phyloP scores from a whole-genome alignment of 1,140 invertebrate genomes.

The Chrysopa pallens region DNA sequence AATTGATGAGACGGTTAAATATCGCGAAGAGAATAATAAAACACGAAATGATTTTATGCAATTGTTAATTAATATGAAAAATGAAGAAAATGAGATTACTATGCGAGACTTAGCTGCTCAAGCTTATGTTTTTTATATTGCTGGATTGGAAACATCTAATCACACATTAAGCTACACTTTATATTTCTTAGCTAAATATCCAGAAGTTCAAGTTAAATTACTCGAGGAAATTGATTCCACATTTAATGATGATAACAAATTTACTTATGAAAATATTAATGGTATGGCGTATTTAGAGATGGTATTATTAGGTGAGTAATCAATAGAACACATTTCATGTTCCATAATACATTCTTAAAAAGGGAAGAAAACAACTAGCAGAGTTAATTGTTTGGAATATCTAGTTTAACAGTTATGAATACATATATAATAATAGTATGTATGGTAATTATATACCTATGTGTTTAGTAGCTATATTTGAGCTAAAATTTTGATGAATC shows the following conservation, averaged over 20 bases:
- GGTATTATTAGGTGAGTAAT: constrained; percentile 19
- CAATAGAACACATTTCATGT: too few species aligned
- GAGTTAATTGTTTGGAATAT: too few species aligned
- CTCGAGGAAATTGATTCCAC: constrained; percentile 27
- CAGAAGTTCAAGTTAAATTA: constrained; percentile 30
- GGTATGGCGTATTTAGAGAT: constrained; percentile 24
- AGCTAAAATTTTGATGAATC: too few species aligned
- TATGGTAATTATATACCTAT: too few species aligned
- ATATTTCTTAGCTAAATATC: constrained; percentile 35
- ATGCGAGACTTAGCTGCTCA: constrained; percentile 34
- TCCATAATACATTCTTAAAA: too few species aligned
- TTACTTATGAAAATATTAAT: constrained; percentile 20
- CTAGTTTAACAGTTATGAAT: too few species aligned
- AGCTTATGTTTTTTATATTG: constrained; percentile 35
- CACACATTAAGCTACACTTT: constrained; percentile 30
- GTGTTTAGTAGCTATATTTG: too few species aligned
- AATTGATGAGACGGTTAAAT: constrained; percentile 23
- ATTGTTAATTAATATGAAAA: constrained; percentile 21
- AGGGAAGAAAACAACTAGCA: too few species aligned
- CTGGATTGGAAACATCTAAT: constrained; percentile 40
- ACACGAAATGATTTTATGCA: constrained; percentile 31
- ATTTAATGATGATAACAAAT: constrained; percentile 12
- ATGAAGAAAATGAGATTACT: constrained; percentile 5
- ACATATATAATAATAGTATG: too few species aligned
- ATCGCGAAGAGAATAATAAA: constrained; percentile 23